Percentiles rank a stretch among this genome's conserved stretches.
These are phyloP conservation scores for Zygogramma bicolorata DNA, from an alignment of 2,888 invertebrate species.

Conservation along the genomic window DNA sequence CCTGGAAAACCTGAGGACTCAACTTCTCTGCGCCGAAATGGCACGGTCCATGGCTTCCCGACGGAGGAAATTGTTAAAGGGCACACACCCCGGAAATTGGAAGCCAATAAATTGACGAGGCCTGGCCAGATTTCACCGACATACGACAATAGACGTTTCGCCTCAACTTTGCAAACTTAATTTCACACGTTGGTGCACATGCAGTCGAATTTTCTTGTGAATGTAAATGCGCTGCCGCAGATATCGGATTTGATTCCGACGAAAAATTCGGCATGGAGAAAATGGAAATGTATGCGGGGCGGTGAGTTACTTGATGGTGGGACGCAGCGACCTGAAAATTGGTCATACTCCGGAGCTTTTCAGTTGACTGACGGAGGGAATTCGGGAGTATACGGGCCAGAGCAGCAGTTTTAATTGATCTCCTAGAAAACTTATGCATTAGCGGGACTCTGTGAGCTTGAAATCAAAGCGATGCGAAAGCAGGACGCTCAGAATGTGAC, in stretches of 20 bases:
- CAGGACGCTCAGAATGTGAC: too few relatives aligned
- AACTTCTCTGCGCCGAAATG: slow-evolving; percentile 20
- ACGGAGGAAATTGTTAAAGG: slow-evolving; percentile 36
- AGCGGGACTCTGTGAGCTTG: too few relatives aligned
- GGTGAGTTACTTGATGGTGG: background rate
- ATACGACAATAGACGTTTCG: slow-evolving; percentile 9
- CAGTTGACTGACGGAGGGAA: background rate
- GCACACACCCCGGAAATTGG: slow-evolving; percentile 34
- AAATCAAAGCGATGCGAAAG: too few relatives aligned
- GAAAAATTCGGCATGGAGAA: background rate
- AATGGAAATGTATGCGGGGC: background rate
- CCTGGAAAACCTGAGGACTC: slow-evolving; percentile 7
- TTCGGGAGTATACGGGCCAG: background rate
- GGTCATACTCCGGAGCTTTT: slow-evolving; percentile 7
- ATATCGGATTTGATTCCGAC: background rate
- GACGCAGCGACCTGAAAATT: slow-evolving; percentile 7
- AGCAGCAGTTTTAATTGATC: background rate
- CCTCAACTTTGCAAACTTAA: slow-evolving; percentile 8
- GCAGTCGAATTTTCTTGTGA: background rate
- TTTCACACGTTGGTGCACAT: slow-evolving; percentile 11
- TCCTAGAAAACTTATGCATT: too few relatives aligned
- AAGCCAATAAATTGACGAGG: slow-evolving; percentile 36
- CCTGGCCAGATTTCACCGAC: slow-evolving; percentile 1
- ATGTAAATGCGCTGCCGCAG: slow-evolving; percentile 11
- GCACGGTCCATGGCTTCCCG: slow-evolving; percentile 27